phyloP scores from a whole-genome alignment of 2,797 vertebrate genomes.

The Pangasius krempfi region DNA sequence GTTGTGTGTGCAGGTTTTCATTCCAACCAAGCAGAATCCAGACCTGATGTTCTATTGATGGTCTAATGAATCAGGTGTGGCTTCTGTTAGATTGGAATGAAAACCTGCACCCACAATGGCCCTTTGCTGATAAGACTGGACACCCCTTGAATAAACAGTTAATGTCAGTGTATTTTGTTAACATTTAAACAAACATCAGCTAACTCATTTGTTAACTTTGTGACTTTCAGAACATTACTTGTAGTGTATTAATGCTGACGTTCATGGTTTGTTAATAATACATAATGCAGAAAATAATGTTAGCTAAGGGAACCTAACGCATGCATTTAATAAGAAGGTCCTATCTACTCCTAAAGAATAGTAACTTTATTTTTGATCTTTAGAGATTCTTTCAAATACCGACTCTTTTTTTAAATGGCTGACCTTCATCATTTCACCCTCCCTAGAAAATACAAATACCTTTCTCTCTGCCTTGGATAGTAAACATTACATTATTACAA shows the following conservation, averaged over 20 bases:
- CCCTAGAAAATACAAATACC: not conserved
- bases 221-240: not conserved
- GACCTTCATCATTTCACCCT: not conserved
- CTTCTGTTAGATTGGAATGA: not conserved
- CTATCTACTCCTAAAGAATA: not conserved
- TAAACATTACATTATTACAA: not conserved
- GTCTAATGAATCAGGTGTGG: not conserved
- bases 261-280: not conserved
- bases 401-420: not conserved
- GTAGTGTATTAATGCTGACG: not conserved
- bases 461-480: not conserved
- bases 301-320: not conserved
- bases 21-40: not conserved
- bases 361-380: not conserved
- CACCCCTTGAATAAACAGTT: not conserved
- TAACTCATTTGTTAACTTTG: not conserved
- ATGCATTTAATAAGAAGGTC: not conserved
- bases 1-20: not conserved
- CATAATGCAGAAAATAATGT: not conserved
- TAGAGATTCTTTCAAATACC: not conserved
- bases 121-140: not conserved
- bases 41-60: not conserved
- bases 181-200: not conserved
- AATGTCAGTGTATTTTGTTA: not conserved
- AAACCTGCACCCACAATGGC: not conserved